phyloP scores from a whole-genome alignment of 2,113 vertebrate genomes.

The Cyanoramphus novaezelandiae region DNA sequence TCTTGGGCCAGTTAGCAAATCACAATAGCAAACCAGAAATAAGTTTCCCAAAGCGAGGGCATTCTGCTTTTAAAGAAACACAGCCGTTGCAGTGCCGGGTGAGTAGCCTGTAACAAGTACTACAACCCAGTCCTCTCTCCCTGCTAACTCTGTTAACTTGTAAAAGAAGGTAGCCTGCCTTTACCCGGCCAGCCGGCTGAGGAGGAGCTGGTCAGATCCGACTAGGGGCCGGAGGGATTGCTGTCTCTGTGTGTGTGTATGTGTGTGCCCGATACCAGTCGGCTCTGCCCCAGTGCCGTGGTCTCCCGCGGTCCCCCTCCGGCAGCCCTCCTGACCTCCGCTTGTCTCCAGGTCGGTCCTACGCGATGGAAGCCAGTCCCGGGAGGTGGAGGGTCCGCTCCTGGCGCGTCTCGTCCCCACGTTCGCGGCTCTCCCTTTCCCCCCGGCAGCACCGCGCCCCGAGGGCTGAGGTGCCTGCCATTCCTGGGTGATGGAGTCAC shows the following conservation, averaged over 20 bases:
- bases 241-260: neutral
- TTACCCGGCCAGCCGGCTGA: neutral
- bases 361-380: neutral
- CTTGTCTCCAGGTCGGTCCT: constrained; percentile 6
- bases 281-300: constrained; percentile 64
- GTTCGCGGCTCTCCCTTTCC: neutral
- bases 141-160: neutral
- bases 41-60: neutral
- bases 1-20: neutral
- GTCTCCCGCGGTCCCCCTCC: constrained; percentile 54
- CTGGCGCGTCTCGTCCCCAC: neutral
- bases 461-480: constrained; percentile 43
- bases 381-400: neutral
- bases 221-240: neutral
- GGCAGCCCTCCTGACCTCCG: constrained; percentile 59
- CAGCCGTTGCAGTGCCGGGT: neutral
- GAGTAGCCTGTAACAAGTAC: neutral
- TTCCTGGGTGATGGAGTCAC: constrained; percentile 73
- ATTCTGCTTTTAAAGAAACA: neutral
- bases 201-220: neutral
- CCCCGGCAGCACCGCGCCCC: neutral
- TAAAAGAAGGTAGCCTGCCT: neutral
- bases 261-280: constrained; percentile 50
- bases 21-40: neutral
- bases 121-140: neutral